phyloP scores from a whole-genome alignment of 2,113 vertebrate species.

The Platanista minor region DNA sequence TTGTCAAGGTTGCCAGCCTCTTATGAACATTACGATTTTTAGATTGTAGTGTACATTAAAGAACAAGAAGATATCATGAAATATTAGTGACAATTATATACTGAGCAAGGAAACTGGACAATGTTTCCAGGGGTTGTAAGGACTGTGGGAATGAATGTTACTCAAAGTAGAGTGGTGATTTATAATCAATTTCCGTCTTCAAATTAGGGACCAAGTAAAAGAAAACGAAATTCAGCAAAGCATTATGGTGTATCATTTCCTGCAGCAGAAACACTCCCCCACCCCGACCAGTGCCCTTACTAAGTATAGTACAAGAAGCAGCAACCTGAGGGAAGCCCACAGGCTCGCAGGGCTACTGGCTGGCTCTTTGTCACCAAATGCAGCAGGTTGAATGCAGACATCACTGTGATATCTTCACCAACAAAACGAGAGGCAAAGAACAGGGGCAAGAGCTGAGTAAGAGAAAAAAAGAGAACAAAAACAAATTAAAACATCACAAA shows the following conservation, averaged over 20 bases:
- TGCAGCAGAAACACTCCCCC: conserved; percentile 85
- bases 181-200: conserved; percentile 67
- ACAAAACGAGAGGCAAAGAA: conserved; percentile 86
- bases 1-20: neutral
- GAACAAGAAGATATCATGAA: conserved; percentile 56
- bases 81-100: conserved; percentile 31
- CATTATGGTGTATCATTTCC: conserved; percentile 73
- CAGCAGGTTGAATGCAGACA: conserved; percentile 99
- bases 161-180: conserved; percentile 54
- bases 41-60: conserved; percentile 28
- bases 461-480: conserved; percentile 82
- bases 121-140: conserved; percentile 57
- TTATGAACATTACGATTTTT: conserved; percentile 53
- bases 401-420: conserved; percentile 90
- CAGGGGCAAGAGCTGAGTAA: conserved; percentile 87
- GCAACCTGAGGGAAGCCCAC: conserved; percentile 99
- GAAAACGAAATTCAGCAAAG: conserved; percentile 63
- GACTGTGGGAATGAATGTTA: conserved; percentile 13
- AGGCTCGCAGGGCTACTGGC: conserved; percentile 95
- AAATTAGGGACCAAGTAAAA: conserved; percentile 68
- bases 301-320: conserved; percentile 86
- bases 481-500: conserved; percentile 82
- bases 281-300: conserved; percentile 79
- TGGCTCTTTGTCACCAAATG: conserved; percentile 99
- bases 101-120: conserved; percentile 50